These are phyloP conservation scores for Knipowitschia caucasica DNA, from an alignment of 2,797 vertebrate species.

Conservation along the genomic window DNA sequence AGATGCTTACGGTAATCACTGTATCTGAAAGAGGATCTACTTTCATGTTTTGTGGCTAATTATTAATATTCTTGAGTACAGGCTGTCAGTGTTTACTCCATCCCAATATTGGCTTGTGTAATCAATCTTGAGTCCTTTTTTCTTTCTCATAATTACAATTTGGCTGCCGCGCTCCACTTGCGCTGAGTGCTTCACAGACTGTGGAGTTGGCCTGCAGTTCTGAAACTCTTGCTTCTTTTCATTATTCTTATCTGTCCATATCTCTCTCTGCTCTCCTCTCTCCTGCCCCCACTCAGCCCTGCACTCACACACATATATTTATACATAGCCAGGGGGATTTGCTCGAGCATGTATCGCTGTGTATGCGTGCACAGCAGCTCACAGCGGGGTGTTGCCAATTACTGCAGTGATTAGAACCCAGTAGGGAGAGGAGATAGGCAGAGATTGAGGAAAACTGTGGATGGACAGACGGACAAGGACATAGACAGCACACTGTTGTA, in stretches of 20 bases:
- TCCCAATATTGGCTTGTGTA: slow-evolving; percentile 45
- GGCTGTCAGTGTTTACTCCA: slow-evolving; percentile 42
- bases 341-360: slow-evolving; percentile 41
- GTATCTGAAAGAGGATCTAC: slow-evolving; percentile 10
- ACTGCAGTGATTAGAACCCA: slow-evolving; percentile 82
- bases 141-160: slow-evolving; percentile 68
- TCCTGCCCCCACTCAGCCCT: slow-evolving; percentile 48
- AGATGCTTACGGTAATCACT: slow-evolving; percentile 8
- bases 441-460: slow-evolving; percentile 20
- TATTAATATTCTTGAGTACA: slow-evolving; percentile 38
- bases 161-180: slow-evolving; percentile 64
- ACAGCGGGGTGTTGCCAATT: slow-evolving; percentile 82
- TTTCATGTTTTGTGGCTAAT: slow-evolving; percentile 26
- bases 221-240: slow-evolving; percentile 70
- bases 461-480: slow-evolving; percentile 37
- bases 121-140: slow-evolving; percentile 61
- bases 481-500: slow-evolving; percentile 30
- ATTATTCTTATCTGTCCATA: slow-evolving; percentile 75
- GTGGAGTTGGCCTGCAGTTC: slow-evolving; percentile 73
- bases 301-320: slow-evolving; percentile 31
- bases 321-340: slow-evolving; percentile 63
- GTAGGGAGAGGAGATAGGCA: slow-evolving; percentile 55
- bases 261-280: slow-evolving; percentile 41
- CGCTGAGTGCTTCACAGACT: slow-evolving; percentile 55
- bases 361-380: slow-evolving; percentile 46